Evolutionary conservation across 1,140 invertebrate species (phyloP).

Genomic region (Drosophila aff.): DNA sequence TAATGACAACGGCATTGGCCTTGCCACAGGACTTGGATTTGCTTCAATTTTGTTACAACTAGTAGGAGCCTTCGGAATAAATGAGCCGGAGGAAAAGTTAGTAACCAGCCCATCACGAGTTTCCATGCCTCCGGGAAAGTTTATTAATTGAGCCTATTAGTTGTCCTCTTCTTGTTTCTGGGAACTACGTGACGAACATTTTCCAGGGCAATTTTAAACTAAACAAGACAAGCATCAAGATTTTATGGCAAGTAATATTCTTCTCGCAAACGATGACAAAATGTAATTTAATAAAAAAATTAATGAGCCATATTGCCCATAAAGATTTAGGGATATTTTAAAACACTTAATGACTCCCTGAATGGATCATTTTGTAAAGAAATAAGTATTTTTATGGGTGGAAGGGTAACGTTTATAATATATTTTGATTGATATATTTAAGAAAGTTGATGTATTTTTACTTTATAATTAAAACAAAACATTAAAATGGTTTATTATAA

Average conservation of each 20-base stretch:
- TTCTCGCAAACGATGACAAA: background rate
- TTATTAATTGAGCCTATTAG: conserved; percentile 63
- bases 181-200: conserved; percentile 53
- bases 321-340: background rate
- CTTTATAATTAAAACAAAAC: too few species aligned
- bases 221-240: background rate
- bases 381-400: background rate
- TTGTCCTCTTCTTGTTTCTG: conserved; percentile 35
- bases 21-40: conserved; percentile 24
- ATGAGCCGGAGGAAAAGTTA: conserved; percentile 63
- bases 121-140: conserved; percentile 23
- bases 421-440: background rate
- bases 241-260: conserved; percentile 6
- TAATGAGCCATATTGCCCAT: conserved; percentile 5
- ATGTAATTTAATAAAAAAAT: conserved; percentile 29
- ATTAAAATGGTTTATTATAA: too few species aligned
- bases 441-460: too few species aligned
- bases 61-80: conserved; percentile 56
- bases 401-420: too few species aligned
- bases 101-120: conserved; percentile 31
- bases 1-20: conserved; percentile 61
- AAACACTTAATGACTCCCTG: background rate
- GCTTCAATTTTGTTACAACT: conserved; percentile 15
- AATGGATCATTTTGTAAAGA: background rate
- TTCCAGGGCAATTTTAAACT: conserved; percentile 41